Conservation (phyloP, 2,797 vertebrate genomes). For the Acanthurus lineatus region DNA sequence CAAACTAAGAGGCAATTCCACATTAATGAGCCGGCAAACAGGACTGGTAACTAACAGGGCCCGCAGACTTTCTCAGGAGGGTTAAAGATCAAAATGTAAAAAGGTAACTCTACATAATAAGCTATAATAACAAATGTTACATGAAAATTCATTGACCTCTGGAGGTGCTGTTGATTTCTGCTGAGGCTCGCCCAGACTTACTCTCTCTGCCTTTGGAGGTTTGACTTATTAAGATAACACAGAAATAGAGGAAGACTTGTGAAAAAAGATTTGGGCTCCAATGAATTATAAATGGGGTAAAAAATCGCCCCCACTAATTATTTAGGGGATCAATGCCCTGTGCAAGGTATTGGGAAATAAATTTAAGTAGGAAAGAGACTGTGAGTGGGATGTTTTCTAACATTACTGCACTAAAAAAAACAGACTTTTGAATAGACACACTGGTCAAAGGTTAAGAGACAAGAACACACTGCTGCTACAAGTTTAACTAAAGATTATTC, state of each 20-base stretch:
- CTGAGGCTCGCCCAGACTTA: conserved; percentile 16
- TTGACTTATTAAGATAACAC: conserved; percentile 33
- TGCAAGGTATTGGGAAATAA: conserved; percentile 40
- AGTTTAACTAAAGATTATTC: conserved; percentile 9
- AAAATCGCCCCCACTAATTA: conserved; percentile 25
- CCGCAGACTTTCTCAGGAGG: conserved; percentile 38
- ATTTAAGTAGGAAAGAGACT: conserved; percentile 9
- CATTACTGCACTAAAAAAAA: background rate
- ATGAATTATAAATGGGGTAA: conserved; percentile 51
- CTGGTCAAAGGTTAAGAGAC: conserved; percentile 1
- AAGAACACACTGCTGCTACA: background rate
- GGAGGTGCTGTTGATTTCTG: conserved; percentile 28
- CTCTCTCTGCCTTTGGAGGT: conserved; percentile 24
- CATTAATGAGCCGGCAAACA: conserved; percentile 53
- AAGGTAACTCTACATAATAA: conserved; percentile 52
- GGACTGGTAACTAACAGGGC: conserved; percentile 26
- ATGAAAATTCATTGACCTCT: conserved; percentile 26
- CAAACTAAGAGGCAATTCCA: conserved; percentile 39
- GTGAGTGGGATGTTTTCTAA: background rate
- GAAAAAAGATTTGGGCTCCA: conserved; percentile 38
- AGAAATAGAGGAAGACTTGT: conserved; percentile 33
- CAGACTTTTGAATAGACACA: background rate
- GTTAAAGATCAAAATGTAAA: conserved; percentile 54
- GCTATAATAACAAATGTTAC: conserved; percentile 29
- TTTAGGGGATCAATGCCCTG: conserved; percentile 35